Base-by-base conservation (phyloP, 2,888 invertebrate genomes). In the Ecliptopera silaceata region DNA sequence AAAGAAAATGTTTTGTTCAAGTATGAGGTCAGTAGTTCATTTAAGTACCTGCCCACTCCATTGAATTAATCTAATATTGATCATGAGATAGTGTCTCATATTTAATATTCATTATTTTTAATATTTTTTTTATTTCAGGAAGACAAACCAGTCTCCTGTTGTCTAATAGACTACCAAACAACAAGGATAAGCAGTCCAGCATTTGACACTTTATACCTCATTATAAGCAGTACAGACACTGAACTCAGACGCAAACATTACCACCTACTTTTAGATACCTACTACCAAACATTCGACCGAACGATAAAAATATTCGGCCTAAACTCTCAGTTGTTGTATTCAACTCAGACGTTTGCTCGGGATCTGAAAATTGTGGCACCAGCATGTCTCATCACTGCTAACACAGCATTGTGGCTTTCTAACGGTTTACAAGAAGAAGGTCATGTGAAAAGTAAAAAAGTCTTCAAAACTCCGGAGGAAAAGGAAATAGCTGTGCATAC, bases 1-100 rank as follows among this genome's bases (percentile, higher is more conserved):
- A 90, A 89, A 66, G 90, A 89, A 70, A 91, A 91, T 61, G 79
- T 90, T 50, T 68, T 91, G 15, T 91, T 77, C 70, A 80, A 83
- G 66, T 88, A 89, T 75, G 64, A 84, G 82, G 89, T 88, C 70
- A 56, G 55, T 31, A 6, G 1, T 8, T 26, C n/a, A 26, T 6
- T 26, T 26, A 8, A 6, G n/a, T n/a, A n/a, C n/a, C n/a, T n/a
- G n/a, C n/a, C n/a, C n/a, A n/a, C n/a, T 32, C 10, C 8, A 31
- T 11, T 31, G 31, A 11, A 31, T 11, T 1, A 31, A 31, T 31
- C 8, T 4, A 31, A 11, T 32, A 31, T 31, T 11, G 2, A 32
- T 12, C 32, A 12, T n/a, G n/a, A n/a, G n/a, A n/a, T n/a, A n/a
- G n/a, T n/a, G n/a, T n/a, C n/a, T n/a, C n/a, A n/a, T n/a, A n/a